Percentiles rank a stretch among this genome's conserved stretches.
These are phyloP conservation scores for Leptogaster cylindrica DNA, from an alignment of 2,888 invertebrate genomes.

Conservation along the genomic window DNA sequence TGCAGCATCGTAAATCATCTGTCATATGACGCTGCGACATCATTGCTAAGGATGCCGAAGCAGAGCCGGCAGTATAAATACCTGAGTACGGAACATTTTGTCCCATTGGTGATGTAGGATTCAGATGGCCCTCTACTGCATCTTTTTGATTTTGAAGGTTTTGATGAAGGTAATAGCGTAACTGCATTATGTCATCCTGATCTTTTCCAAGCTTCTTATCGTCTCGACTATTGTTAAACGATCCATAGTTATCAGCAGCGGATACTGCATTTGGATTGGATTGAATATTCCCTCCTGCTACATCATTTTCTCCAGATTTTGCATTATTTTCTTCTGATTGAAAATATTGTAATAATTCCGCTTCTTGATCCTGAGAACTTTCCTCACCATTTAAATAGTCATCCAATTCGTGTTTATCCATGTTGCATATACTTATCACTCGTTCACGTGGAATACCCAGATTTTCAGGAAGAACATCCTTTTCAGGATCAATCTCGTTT, in stretches of 20 bases:
- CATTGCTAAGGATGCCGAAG: constrained; percentile 62
- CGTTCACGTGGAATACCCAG: constrained; percentile 70
- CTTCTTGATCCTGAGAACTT: constrained; percentile 81
- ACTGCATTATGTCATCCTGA: constrained; percentile 74
- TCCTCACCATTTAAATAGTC: constrained; percentile 80
- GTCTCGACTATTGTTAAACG: neutral
- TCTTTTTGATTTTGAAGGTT: constrained; percentile 48
- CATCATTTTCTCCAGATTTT: constrained; percentile 55
- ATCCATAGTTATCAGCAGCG: constrained; percentile 49
- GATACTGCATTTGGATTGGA: constrained; percentile 29
- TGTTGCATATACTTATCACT: constrained; percentile 76
- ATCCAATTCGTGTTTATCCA: constrained; percentile 81
- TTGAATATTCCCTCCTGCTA: constrained; percentile 30
- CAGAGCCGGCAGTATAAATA: constrained; percentile 55
- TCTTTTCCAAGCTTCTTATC: constrained; percentile 46
- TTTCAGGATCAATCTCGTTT: constrained; percentile 46
- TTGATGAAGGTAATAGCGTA: constrained; percentile 64
- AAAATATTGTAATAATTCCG: constrained; percentile 84
- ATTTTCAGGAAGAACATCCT: constrained; percentile 55
- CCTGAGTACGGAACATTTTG: constrained; percentile 48
- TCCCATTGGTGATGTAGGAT: constrained; percentile 44
- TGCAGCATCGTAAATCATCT: constrained; percentile 40
- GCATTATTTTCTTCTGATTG: constrained; percentile 60
- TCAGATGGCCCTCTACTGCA: constrained; percentile 31
- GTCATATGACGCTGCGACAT: constrained; percentile 55